phyloP scores from a whole-genome alignment of 2,113 vertebrate species.

The Callionymus lyra region DNA sequence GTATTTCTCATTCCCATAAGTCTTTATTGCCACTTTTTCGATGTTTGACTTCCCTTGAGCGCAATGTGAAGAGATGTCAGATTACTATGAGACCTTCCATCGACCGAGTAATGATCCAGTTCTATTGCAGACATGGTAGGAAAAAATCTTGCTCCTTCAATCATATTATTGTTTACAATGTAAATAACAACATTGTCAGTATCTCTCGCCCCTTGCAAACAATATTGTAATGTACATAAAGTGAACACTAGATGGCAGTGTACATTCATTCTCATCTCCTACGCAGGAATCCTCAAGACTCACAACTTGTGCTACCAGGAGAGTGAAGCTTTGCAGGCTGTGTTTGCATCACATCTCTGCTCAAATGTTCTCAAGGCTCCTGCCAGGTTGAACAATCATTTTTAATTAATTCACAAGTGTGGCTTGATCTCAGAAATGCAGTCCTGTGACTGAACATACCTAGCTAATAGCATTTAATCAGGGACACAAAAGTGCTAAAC shows the following conservation, averaged over 20 bases:
- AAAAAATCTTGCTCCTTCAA: conserved; percentile 1
- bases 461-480: not conserved
- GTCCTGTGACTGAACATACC: not conserved
- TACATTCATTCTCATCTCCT: conserved; percentile 16
- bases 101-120: conserved; percentile 70
- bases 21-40: conserved; percentile 83
- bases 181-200: not conserved
- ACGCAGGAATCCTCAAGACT: conserved; percentile 82
- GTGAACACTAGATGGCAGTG: conserved; percentile 43
- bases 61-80: conserved; percentile 78
- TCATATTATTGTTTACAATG: not conserved
- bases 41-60: conserved; percentile 73
- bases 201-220: no score
- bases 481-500: no score
- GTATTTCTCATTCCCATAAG: conserved; percentile 48
- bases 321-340: conserved; percentile 78
- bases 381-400: conserved; percentile 79
- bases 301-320: conserved; percentile 81
- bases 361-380: conserved; percentile 79
- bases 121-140: conserved; percentile 85
- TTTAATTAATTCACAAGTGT: no score
- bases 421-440: no score
- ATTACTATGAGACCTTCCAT: conserved; percentile 62
- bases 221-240: conserved; percentile 14
- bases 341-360: conserved; percentile 77